Evolutionary conservation across 2,888 invertebrate species (phyloP), one percentile per base, ranked within the genome.

Genomic region (Drosophila pseudotakahashii): DNA sequence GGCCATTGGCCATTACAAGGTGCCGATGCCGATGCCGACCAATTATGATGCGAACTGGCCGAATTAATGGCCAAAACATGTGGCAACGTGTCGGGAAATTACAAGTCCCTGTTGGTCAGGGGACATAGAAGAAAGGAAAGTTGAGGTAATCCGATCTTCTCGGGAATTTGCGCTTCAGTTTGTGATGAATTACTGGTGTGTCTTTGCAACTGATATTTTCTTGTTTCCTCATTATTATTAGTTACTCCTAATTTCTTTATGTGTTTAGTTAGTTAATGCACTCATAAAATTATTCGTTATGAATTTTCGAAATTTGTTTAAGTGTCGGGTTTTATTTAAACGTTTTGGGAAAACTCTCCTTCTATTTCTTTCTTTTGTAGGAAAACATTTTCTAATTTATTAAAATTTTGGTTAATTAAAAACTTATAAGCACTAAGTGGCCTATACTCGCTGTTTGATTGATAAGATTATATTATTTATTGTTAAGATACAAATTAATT

Each of bases 41-140:
- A 74, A 71, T 86, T 88, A 84, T 70, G 69, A 54, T 37, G 16
- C 48, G 34, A 34, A 37, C 64, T 34, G 23, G 9, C 39, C 44
- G 34, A 71, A 85, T 71, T 79, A 84, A 73, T 88, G 76, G 73
- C 52, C 64, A 55, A 55, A 30, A 70, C 76, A 75, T 71, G 71
- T 26, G 53, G 76, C 26, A 60, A 58, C 53, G 55, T 59, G 50
- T 39, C 41, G 23, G 19, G n/a, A 64, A 39, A 62, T 48, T 48
- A 41, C 64, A 48, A 34, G 34, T 48, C 16, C 32, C 34, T 11
- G 16, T n/a, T 36, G 47, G 23, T 10, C 23, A 16, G n/a, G 14
- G 11, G 16, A 42, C 11, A 5, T 5, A 60, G 23, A 23, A 23
- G 23, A 26, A 51, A 55, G 52, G 52, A 14, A n/a, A 10, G 3